Evolutionary conservation across 2,888 invertebrate genomes (phyloP).

Genomic region (Iselma pallidipennis): DNA sequence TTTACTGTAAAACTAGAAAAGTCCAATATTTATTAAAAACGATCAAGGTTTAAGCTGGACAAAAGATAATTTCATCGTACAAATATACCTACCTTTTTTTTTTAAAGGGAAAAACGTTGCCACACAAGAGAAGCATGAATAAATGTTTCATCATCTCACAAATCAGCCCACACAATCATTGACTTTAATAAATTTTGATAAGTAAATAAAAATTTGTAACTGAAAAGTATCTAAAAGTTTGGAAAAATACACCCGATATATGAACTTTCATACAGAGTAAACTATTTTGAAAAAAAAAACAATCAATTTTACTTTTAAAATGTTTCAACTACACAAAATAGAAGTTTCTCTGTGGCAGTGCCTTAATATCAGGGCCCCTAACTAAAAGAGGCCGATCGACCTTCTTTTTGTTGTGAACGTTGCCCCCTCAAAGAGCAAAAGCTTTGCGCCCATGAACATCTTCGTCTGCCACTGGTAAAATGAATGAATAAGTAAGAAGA

Average conservation of each 20-base stretch:
- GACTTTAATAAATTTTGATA: not conserved
- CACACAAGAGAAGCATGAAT: not conserved
- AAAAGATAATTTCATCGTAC: constrained; percentile 6
- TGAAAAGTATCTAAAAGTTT: not conserved
- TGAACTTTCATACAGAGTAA: not conserved
- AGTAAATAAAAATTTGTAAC: not conserved
- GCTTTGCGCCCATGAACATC: too few species aligned
- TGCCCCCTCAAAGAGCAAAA: too few species aligned
- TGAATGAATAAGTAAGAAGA: not conserved
- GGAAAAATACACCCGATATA: not conserved
- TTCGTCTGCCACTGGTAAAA: too few species aligned
- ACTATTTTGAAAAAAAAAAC: not conserved
- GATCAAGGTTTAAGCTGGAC: constrained; percentile 55
- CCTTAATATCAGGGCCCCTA: too few species aligned
- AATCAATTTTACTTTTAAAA: not conserved
- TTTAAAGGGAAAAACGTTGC: not conserved
- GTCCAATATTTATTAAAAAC: constrained; percentile 56
- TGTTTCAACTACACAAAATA: not conserved
- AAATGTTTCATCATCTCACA: constrained; percentile 5
- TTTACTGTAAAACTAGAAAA: constrained; percentile 43
- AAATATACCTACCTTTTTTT: constrained; percentile 20
- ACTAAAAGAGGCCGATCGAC: too few species aligned
- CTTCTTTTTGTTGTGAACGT: too few species aligned
- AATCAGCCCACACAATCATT: constrained; percentile 7
- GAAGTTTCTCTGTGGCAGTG: too few species aligned